These are phyloP conservation scores for Octonoba sinensis DNA, from an alignment of 2,888 invertebrate genomes.

Conservation along the genomic window DNA sequence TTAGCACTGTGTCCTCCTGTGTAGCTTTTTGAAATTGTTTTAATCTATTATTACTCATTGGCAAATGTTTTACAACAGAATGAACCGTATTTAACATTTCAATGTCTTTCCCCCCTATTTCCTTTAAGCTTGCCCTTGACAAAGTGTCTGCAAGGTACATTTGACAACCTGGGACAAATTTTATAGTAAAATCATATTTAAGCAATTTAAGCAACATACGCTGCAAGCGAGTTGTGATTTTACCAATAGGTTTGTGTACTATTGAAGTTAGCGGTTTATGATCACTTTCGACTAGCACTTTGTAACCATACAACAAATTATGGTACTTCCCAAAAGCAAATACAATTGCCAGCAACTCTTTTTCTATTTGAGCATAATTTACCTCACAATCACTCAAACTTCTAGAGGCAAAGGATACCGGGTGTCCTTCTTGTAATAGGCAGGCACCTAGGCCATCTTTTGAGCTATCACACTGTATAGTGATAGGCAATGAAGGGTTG, in stretches of 20 bases:
- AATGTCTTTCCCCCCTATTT: slow-evolving; percentile 2
- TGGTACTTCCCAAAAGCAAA: slow-evolving; percentile 11
- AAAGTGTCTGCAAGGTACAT: slow-evolving; percentile 20
- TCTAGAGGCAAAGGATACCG: slow-evolving; percentile 17
- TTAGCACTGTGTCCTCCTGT: background rate
- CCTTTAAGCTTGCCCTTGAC: no score
- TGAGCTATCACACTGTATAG: slow-evolving; percentile 24
- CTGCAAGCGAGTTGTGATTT: slow-evolving; percentile 19
- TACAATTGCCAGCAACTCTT: slow-evolving; percentile 19
- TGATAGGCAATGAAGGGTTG: background rate
- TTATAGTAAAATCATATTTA: slow-evolving; percentile 29
- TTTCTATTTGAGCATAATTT: slow-evolving; percentile 22
- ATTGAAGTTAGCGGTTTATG: slow-evolving; percentile 6
- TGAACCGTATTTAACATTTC: slow-evolving; percentile 28
- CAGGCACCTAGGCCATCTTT: slow-evolving; percentile 16
- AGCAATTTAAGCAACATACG: slow-evolving; percentile 21
- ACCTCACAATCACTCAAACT: slow-evolving; percentile 6
- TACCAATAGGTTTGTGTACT: slow-evolving; percentile 11
- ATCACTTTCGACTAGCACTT: slow-evolving; percentile 9
- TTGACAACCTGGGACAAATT: slow-evolving; percentile 17
- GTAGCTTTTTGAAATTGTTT: slow-evolving; percentile 15
- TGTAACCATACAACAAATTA: slow-evolving; percentile 8
- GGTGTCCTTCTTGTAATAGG: slow-evolving; percentile 12
- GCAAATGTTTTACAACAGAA: slow-evolving; percentile 15
- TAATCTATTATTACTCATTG: slow-evolving; percentile 14